Evolutionary conservation across 2,113 vertebrate species (phyloP).

Genomic region (Pygoscelis antarcticus): DNA sequence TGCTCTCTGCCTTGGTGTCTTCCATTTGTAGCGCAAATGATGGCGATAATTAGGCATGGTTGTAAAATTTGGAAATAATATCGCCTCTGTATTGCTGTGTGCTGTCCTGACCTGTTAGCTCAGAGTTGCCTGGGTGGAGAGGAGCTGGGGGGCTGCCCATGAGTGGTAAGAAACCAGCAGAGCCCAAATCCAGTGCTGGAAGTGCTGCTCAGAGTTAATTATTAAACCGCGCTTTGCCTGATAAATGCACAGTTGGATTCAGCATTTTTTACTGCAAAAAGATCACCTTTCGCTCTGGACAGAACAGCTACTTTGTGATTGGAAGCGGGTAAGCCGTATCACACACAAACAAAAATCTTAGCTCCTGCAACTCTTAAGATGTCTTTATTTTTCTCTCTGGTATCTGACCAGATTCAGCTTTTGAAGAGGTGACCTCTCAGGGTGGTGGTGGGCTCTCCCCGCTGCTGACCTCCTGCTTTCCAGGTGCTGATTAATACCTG

Average conservation of each 20-base stretch:
- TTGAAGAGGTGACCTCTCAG: neutral
- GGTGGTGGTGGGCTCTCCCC: neutral
- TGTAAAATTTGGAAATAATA: neutral
- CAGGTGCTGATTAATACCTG: neutral
- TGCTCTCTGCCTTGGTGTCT: neutral
- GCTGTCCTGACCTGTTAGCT: neutral
- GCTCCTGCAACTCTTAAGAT: neutral
- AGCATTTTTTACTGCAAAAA: neutral
- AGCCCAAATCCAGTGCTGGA: neutral
- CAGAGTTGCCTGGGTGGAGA: rapidly evolving
- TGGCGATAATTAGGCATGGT: neutral
- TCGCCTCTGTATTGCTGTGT: neutral
- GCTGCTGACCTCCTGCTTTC: neutral
- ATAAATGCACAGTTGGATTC: neutral
- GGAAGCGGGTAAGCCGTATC: neutral
- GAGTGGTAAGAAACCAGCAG: neutral
- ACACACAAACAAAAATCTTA: neutral
- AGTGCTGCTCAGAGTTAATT: neutral
- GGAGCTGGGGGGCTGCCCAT: neutral
- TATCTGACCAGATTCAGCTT: neutral
- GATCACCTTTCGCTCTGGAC: neutral
- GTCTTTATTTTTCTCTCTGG: neutral
- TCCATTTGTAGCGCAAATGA: neutral
- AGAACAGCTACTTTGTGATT: neutral
- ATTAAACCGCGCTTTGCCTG: neutral